Percentiles rank a stretch among this genome's conserved stretches.
phyloP scores from a whole-genome alignment of 2,113 vertebrate genomes.

The Cyanistes caeruleus region DNA sequence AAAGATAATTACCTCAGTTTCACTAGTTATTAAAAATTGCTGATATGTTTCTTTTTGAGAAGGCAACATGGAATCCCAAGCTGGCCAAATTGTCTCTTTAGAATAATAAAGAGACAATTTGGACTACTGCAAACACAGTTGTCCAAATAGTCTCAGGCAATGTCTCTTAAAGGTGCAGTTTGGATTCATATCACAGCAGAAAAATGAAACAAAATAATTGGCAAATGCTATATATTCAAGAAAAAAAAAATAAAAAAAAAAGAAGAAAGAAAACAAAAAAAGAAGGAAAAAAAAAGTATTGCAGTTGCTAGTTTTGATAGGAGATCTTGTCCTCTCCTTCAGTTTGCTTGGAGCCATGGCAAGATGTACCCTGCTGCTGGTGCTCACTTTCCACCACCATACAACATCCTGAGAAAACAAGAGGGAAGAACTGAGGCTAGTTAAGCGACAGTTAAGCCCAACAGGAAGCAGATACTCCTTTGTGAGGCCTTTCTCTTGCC shows the following conservation, averaged over 20 bases:
- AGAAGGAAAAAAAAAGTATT: background rate
- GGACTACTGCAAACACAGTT: background rate
- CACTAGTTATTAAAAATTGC: background rate
- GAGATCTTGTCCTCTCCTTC: background rate
- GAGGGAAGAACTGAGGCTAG: background rate
- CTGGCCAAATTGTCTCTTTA: background rate
- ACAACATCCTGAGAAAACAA: background rate
- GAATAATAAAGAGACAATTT: background rate
- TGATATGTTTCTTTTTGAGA: background rate
- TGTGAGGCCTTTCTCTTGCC: background rate
- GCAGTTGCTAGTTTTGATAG: background rate
- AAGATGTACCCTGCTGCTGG: fast-evolving
- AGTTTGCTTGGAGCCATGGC: background rate
- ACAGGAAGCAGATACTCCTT: background rate
- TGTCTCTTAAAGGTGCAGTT: background rate
- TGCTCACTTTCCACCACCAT: background rate
- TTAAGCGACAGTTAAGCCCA: background rate
- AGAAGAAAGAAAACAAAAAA: too few relatives aligned
- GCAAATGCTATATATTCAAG: background rate
- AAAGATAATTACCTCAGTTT: background rate
- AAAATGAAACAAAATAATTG: background rate
- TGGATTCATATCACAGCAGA: background rate
- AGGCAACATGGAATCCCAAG: background rate
- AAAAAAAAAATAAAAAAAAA: background rate
- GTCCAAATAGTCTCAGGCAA: background rate